Conservation (phyloP, 2,888 invertebrate genomes). For the Melanostoma scalare region DNA sequence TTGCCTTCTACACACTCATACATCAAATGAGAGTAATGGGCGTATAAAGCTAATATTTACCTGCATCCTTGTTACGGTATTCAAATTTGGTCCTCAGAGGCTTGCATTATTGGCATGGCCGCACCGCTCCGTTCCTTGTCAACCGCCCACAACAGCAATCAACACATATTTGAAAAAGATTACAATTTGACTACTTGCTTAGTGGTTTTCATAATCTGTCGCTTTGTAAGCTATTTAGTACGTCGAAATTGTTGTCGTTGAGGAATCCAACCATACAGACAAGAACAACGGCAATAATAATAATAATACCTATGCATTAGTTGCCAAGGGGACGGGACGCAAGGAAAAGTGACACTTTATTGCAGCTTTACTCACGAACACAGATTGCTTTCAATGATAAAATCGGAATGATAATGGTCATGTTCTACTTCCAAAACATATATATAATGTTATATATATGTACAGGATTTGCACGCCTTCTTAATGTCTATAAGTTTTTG, state of each 20-base stretch:
- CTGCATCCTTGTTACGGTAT: slow-evolving; percentile 33
- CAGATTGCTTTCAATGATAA: not conserved
- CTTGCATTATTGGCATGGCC: slow-evolving; percentile 9
- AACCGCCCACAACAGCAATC: not conserved
- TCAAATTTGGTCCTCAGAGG: slow-evolving; percentile 5
- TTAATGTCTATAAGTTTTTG: slow-evolving; percentile 24
- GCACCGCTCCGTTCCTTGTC: not conserved
- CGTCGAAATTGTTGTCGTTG: slow-evolving; percentile 4
- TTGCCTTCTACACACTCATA: not conserved
- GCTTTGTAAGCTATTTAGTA: not conserved
- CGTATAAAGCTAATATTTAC: slow-evolving; percentile 31
- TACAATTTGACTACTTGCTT: slow-evolving; percentile 25
- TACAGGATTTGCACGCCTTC: slow-evolving; percentile 35
- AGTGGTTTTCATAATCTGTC: slow-evolving; percentile 17
- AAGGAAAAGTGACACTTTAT: slow-evolving; percentile 14
- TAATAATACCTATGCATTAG: slow-evolving; percentile 28
- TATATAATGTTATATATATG: not conserved
- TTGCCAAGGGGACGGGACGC: slow-evolving; percentile 24
- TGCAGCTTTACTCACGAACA: not conserved
- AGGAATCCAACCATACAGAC: not conserved
- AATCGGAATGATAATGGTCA: not conserved
- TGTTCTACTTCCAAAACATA: not conserved
- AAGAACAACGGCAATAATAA: slow-evolving; percentile 12
- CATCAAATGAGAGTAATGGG: slow-evolving; percentile 23
- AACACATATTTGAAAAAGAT: slow-evolving; percentile 32